Base-by-base conservation (phyloP, 2,888 invertebrate species). In the Aleiodes testaceus region DNA sequence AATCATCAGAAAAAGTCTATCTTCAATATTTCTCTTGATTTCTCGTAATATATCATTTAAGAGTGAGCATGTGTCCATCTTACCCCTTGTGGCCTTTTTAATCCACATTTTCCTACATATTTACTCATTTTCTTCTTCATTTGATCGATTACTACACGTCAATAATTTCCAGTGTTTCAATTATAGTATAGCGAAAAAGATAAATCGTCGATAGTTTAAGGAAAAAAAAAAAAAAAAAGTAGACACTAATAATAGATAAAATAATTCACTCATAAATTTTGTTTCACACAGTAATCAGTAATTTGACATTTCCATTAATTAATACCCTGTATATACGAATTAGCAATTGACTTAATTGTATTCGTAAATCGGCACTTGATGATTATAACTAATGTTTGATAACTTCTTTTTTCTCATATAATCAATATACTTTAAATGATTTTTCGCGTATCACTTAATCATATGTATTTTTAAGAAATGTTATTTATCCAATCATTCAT, bases 311-410 rank as follows among this genome's bases (percentile, higher is more conserved):
- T 52, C 11, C n/a, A 55, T 55, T 30, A 55, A 30, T 30, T n/a
- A 59, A 14, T 36, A 42, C 42, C 59, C 36, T 59, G 59, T 59
- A 59, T 36, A 59, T 59, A 59, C 42, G 59, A 59, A 59, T 59
- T 59, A 36, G 59, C 42, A 5, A 36, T 42, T 36, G 42, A 16
- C 36, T 36, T 49, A 30, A 45, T 22, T 42, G 59, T 42, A 59
- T 59, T 59, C 18, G 9, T 18, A 16, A 42, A 59, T 36, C 18
- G 59, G 42, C 59, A 36, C 59, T 36, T 36, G 36, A 36, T 36
- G 6, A 36, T 42, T 44, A 42, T 44, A 36, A 63, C 44, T 63
- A 44, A 63, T n/a, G n/a, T n/a, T n/a, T n/a, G n/a, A 63, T 20
- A 11, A 18, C 36, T 64, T 64, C 12, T 47, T 5, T 47, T 14